phyloP scores from a whole-genome alignment of 2,888 invertebrate genomes.

The Archips crataeganus region DNA sequence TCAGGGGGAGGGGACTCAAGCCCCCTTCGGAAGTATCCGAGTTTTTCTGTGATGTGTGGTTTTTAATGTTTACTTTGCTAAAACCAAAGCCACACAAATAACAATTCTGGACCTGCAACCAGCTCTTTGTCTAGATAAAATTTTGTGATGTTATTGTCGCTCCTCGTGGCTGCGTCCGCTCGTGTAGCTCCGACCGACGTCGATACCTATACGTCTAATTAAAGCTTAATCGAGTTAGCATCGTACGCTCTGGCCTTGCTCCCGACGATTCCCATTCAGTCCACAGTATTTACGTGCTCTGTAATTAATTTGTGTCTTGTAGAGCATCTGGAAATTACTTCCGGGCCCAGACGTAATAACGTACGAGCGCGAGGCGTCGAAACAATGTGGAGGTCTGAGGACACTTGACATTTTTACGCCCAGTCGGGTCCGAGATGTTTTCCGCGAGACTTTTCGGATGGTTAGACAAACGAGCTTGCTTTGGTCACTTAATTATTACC shows the following conservation, averaged over 20 bases:
- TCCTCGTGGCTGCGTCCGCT: background rate
- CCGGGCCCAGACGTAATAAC: constrained; percentile 1
- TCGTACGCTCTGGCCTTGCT: background rate
- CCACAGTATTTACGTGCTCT: constrained; percentile 18
- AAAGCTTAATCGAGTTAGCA: constrained; percentile 21
- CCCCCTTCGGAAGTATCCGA: too few species aligned
- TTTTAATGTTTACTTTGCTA: too few species aligned
- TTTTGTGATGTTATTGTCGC: background rate
- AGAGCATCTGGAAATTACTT: constrained; percentile 18
- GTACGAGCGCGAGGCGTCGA: background rate
- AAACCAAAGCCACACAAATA: too few species aligned
- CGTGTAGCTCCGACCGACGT: background rate
- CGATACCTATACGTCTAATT: background rate
- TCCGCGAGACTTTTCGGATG: background rate
- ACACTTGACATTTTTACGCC: constrained; percentile 14
- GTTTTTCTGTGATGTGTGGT: too few species aligned
- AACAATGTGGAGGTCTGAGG: background rate
- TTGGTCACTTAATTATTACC: background rate
- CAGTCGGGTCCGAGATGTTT: background rate
- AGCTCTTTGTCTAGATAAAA: too few species aligned
- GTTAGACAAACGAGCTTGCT: background rate
- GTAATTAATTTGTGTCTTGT: constrained; percentile 28
- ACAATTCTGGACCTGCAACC: too few species aligned
- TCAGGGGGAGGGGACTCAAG: too few species aligned
- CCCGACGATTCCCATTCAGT: constrained; percentile 18